Evolutionary conservation across 2,113 vertebrate species (phyloP).

Genomic region (Lampris megalopsis): DNA sequence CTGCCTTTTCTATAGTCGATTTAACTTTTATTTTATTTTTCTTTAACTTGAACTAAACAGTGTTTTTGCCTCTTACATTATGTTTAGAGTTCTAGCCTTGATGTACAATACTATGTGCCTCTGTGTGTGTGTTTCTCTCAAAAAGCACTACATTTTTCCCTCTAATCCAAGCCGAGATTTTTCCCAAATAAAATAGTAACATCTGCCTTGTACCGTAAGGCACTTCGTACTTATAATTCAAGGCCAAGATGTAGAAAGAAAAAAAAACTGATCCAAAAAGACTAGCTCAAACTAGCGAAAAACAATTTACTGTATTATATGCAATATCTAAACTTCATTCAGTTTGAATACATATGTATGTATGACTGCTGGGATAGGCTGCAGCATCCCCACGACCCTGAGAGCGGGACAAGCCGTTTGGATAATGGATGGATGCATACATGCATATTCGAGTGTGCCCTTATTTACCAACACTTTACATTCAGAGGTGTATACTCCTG

Average conservation of each 20-base stretch:
- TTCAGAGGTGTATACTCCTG: too few species aligned
- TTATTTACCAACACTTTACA: too few species aligned
- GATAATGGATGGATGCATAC: background rate
- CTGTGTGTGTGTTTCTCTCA: constrained; percentile 3
- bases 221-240: too few species aligned
- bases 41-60: background rate
- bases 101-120: background rate
- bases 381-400: too few species aligned
- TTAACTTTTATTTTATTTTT: background rate
- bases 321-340: background rate
- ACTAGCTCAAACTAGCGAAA: too few species aligned
- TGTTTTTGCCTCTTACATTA: background rate
- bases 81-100: background rate
- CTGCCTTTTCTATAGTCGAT: background rate
- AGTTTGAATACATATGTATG: background rate
- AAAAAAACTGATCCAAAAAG: too few species aligned
- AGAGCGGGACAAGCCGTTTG: too few species aligned
- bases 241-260: too few species aligned
- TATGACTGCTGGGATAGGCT: background rate
- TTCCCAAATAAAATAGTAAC: too few species aligned
- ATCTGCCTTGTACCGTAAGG: too few species aligned
- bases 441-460: background rate
- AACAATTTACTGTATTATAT: background rate
- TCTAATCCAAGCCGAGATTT: too few species aligned
- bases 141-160: too few species aligned